Evolutionary conservation across 2,888 invertebrate species (phyloP).

Genomic region (Drosophila limbata): DNA sequence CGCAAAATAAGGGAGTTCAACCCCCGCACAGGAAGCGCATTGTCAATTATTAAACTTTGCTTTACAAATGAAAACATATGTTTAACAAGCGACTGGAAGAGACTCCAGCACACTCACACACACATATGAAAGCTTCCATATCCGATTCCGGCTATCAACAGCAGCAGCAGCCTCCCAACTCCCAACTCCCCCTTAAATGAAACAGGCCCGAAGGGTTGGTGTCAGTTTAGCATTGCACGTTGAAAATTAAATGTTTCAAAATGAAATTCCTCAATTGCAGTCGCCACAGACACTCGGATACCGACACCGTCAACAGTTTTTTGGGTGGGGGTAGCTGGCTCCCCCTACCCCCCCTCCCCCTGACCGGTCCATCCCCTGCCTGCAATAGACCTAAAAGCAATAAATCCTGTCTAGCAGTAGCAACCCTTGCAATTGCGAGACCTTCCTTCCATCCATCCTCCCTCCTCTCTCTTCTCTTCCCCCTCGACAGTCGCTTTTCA

Average conservation of each 20-base stretch:
- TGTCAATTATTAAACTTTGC: conserved; percentile 81
- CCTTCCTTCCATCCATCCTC: not conserved
- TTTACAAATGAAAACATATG: conserved; percentile 81
- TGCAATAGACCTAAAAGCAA: conserved; percentile 77
- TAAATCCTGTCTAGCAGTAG: conserved; percentile 66
- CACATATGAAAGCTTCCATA: conserved; percentile 63
- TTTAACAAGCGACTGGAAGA: conserved; percentile 64
- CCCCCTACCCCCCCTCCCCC: not conserved
- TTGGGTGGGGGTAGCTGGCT: not conserved
- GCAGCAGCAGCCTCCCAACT: conserved; percentile 37
- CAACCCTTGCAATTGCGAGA: conserved; percentile 67
- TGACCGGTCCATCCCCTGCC: not conserved
- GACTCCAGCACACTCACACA: not conserved
- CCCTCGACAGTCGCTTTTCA: conserved; percentile 65
- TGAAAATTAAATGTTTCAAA: conserved; percentile 81
- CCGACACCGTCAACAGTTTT: conserved; percentile 5
- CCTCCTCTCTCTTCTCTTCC: not conserved
- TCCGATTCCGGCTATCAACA: conserved; percentile 75
- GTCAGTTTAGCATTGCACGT: conserved; percentile 64
- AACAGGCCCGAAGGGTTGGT: conserved; percentile 36
- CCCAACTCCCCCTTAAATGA: conserved; percentile 1
- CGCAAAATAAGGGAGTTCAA: conserved; percentile 23
- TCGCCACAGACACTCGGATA: conserved; percentile 59
- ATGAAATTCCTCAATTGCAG: conserved; percentile 82
- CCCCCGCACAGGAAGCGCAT: conserved; percentile 53